Base-by-base conservation (phyloP, 2,113 vertebrate genomes). In the Tenebrosternarchus preto region DNA sequence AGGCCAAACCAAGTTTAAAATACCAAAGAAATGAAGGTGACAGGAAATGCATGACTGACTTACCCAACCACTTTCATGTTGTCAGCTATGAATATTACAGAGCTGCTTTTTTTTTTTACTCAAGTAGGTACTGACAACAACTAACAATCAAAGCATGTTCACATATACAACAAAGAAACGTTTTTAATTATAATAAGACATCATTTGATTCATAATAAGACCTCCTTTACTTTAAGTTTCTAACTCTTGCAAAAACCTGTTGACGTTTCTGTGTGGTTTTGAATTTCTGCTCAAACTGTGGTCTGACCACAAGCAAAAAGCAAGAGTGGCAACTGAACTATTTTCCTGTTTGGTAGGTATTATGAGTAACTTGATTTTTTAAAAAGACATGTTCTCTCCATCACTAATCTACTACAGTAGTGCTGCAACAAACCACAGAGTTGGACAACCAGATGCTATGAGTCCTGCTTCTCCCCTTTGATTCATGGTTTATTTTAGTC, bases 361-460 rank as follows among this genome's bases (percentile, higher is more conserved):
- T 50, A 50, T 50, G 9, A 50, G 15, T 50, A 50, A 50, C 43
- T 8, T 9, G 5, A 43, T 43, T 43, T 43, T 43, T n/a, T n/a
- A 36, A 36, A 50, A 50, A 50, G 15, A 50, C 11, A 9, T 50
- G 63, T 27, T 15, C 24, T 17, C 17, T 17, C 11, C n/a, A 63
- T 24, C 22, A 63, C 11, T 33, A 22, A 53, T 24, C 31, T 74
- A n/a, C 55, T 69, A 22, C 11, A 59, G n/a, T 25, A 72, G 55
- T 22, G 33, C 16, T 76, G 24, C 24, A 31, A 27, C 24, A 11
- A 0, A 50, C 50, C 24, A 24, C 46, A 24, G 24, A 46, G 22
- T 55, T 33, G 78, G 57, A 59, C 24, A n/a, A 4, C 68, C 77
- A 80, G 73, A 85, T 85, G 74, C 77, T 73, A 55, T 39, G 74